phyloP scores from a whole-genome alignment of 1,140 invertebrate species.

The Drosophila sulfurigaster region DNA sequence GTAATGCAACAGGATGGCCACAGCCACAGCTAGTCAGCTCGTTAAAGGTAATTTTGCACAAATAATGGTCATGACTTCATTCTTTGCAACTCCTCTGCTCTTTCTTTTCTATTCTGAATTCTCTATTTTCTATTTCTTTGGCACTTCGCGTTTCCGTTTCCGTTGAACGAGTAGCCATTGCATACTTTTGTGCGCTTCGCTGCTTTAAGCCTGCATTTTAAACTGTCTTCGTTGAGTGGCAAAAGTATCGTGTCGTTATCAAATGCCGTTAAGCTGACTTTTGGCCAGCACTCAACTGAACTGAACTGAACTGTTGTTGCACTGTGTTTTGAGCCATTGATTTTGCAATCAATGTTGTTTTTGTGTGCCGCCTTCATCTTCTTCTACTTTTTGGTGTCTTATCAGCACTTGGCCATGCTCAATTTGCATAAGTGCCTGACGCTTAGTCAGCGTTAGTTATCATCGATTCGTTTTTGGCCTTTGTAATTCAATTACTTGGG shows the following conservation, averaged over 20 bases:
- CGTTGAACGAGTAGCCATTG: constrained; percentile 1
- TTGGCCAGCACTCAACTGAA: constrained; percentile 45
- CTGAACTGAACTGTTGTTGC: constrained; percentile 4
- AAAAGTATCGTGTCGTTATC: constrained; percentile 25
- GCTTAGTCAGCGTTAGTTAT: constrained; percentile 73
- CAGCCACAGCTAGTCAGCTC: constrained; percentile 72
- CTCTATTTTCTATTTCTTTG: constrained; percentile 7
- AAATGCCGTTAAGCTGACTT: constrained; percentile 54
- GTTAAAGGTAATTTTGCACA: constrained; percentile 83
- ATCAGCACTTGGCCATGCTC: constrained; percentile 32
- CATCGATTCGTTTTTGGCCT: constrained; percentile 51
- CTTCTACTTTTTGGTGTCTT: not conserved
- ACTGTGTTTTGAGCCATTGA: constrained; percentile 62
- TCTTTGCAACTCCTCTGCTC: constrained; percentile 5
- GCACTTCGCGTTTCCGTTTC: constrained; percentile 53
- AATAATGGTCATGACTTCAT: constrained; percentile 80
- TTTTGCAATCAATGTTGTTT: constrained; percentile 74
- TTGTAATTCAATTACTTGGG: constrained; percentile 80
- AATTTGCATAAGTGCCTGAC: constrained; percentile 75
- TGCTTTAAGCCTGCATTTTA: constrained; percentile 58
- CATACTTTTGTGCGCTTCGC: constrained; percentile 55
- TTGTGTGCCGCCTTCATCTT: constrained; percentile 4
- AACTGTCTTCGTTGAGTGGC: constrained; percentile 38
- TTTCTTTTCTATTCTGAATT: not conserved
- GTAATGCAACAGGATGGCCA: constrained; percentile 75